Evolutionary conservation across 2,113 vertebrate genomes (phyloP).

Genomic region (cat (Felis catus)): DNA sequence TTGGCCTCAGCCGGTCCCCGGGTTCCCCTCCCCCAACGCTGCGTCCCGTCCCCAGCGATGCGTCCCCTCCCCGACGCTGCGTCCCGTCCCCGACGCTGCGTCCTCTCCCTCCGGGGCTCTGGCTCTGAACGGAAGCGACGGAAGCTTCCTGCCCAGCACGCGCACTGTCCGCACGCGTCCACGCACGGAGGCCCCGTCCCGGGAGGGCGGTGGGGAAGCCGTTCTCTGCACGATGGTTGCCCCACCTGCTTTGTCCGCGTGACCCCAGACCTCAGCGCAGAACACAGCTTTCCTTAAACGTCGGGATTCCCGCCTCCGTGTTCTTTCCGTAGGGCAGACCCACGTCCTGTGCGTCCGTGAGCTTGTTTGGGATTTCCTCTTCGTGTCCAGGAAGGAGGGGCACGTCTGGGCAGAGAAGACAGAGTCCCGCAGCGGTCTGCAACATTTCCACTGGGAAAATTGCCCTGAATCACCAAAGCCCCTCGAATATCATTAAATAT

Average conservation of each 20-base stretch:
- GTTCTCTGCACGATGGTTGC: rapidly evolving
- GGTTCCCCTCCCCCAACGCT: too few relatives aligned
- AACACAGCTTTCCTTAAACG: rapidly evolving
- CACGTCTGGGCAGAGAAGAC: rapidly evolving
- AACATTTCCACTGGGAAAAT: rapidly evolving
- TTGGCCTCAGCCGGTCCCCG: too few relatives aligned
- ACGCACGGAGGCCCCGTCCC: rapidly evolving
- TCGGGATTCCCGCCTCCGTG: rapidly evolving
- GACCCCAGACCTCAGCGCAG: rapidly evolving
- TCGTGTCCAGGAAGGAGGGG: not conserved
- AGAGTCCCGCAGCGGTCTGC: rapidly evolving
- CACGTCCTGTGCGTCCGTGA: rapidly evolving
- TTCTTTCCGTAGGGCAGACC: rapidly evolving
- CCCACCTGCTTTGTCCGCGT: rapidly evolving
- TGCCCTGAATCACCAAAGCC: rapidly evolving
- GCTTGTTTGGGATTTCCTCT: rapidly evolving
- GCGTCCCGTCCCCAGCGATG: too few relatives aligned
- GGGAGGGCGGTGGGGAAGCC: not conserved
- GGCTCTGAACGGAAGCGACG: rapidly evolving
- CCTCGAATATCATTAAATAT: not conserved
- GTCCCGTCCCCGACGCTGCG: too few relatives aligned
- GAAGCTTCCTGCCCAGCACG: rapidly evolving
- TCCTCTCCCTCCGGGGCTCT: rapidly evolving
- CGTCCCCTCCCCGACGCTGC: too few relatives aligned
- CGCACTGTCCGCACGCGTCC: rapidly evolving